Conservation (phyloP, 2,113 vertebrate species). For the Corythornis cristatus region DNA sequence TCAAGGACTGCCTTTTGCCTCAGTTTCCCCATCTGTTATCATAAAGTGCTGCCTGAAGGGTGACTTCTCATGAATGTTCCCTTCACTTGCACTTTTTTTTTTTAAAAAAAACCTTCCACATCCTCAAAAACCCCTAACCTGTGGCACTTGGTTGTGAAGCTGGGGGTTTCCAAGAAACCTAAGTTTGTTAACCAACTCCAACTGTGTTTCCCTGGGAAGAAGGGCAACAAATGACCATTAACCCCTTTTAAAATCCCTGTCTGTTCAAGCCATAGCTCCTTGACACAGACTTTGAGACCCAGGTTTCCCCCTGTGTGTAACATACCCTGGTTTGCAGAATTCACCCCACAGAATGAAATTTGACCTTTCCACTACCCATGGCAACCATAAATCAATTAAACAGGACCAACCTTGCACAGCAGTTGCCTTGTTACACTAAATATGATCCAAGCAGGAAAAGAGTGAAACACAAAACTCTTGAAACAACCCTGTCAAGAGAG, state of each 20-base stretch:
- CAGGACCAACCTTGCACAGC: not conserved
- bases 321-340: not conserved
- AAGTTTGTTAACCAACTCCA: not conserved
- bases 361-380: not conserved
- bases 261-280: not conserved
- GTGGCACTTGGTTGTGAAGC: not conserved
- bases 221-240: not conserved
- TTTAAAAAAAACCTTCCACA: not conserved
- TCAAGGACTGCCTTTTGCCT: not conserved
- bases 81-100: not conserved
- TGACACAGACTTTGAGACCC: not conserved
- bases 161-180: not conserved
- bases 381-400: slow-evolving; percentile 22
- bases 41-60: not conserved
- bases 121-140: not conserved
- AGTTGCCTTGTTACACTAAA: not conserved
- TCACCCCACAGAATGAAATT: not conserved
- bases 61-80: not conserved
- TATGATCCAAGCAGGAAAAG: not conserved
- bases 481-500: not conserved
- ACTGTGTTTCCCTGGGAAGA: not conserved
- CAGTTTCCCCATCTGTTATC: not conserved
- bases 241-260: not conserved
- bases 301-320: not conserved
- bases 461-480: slow-evolving; percentile 21